Base-by-base conservation (phyloP, 2,888 invertebrate species). In the Andrena fulva region DNA sequence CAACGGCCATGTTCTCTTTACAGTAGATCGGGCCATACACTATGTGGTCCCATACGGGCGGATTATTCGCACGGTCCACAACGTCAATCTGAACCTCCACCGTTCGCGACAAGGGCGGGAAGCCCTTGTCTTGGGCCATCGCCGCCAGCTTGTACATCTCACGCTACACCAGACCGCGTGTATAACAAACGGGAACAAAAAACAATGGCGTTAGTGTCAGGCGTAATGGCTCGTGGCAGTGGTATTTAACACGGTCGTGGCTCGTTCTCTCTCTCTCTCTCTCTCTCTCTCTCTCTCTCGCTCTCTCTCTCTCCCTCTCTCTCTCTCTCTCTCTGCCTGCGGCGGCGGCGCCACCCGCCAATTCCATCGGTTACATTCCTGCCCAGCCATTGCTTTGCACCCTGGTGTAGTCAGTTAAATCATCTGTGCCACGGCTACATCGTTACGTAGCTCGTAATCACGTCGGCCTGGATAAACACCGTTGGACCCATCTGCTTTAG, bases 11-110 rank as follows among this genome's bases (percentile, higher is more conserved):
- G 96, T 98, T 98, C 96, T 99, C 98, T 97, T 98, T 97, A 95
- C 98, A 98, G 97, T 97, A 97, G 96, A 98, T 98, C 94, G 98
- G 98, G 95, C 98, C 98, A 96, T 98, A 99, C 95, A 98, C 97
- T 95, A 96, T 96, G 96, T 98, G 97, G 96, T 98, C 98, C 98
- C 98, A 99, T 95, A 98, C 97, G 95, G 98, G 98, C 95, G 97
- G 98, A 96, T 98, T 99, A 97, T 98, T 99, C 94, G 98, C 99
- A 95, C 98, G 97, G 96, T 98, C 98, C 96, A 99, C 99, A 95
- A 99, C 98, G 96, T 98, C 98, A 95, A 99, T 98, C 96, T 98
- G 98, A 95, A 99, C 99, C 96, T 98, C 98, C 95, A 99, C 99
- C 95, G 98, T 97, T 95, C 98, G 97, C 95, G 98, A 97, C 95